Conservation (phyloP, 2,113 vertebrate genomes). For the Ellobius talpinus region DNA sequence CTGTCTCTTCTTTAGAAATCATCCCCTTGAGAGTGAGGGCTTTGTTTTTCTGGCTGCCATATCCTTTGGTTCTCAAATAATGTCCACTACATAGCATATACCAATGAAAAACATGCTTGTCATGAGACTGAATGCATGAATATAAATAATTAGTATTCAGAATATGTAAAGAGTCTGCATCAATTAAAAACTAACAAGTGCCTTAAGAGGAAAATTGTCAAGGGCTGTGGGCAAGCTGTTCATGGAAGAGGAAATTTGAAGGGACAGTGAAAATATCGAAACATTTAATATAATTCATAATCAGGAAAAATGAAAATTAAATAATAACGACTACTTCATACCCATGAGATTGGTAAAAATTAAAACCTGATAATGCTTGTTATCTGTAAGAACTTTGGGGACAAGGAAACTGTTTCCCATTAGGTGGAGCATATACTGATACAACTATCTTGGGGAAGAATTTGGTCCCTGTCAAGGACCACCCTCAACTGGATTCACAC, state of each 20-base stretch:
- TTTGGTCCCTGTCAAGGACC: not conserved
- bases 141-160: constrained; percentile 31
- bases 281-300: constrained; percentile 28
- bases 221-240: constrained; percentile 11
- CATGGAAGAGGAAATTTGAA: constrained; percentile 22
- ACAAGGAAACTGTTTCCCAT: constrained; percentile 4
- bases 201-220: constrained; percentile 20
- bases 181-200: constrained; percentile 9
- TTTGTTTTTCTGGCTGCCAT: constrained; percentile 12
- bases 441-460: not conserved
- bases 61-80: not conserved
- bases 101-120: not conserved
- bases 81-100: constrained; percentile 1
- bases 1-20: not conserved
- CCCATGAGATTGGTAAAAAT: constrained; percentile 9
- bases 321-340: not conserved
- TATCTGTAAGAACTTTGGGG: not conserved
- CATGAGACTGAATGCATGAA: constrained; percentile 14
- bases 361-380: constrained; percentile 19
- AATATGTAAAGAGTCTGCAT: constrained; percentile 12
- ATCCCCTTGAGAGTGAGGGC: not conserved
- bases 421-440: constrained; percentile 15
- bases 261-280: constrained; percentile 29
- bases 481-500: too few species aligned
- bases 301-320: constrained; percentile 54